Evolutionary conservation across 2,888 invertebrate genomes (phyloP).

Genomic region (Chymomyza amoena): DNA sequence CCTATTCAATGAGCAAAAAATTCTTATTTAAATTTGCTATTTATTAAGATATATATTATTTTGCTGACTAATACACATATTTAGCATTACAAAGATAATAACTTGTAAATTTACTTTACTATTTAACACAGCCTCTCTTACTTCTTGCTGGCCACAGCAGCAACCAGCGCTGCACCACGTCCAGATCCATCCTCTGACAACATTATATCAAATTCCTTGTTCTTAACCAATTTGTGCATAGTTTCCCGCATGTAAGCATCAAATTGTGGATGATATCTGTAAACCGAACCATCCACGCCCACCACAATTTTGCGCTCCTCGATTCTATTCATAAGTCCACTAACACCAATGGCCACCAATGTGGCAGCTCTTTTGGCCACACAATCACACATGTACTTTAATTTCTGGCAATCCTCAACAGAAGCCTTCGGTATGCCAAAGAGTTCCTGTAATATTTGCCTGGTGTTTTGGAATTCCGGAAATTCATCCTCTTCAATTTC

Average conservation of each 20-base stretch:
- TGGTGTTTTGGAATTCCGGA: conserved; percentile 88
- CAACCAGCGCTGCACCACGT: background rate
- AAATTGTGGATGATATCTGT: conserved; percentile 97
- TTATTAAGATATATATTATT: background rate
- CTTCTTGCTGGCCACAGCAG: conserved; percentile 1
- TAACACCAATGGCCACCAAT: conserved; percentile 92
- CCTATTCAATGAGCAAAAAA: no score
- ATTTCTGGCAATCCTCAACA: conserved; percentile 93
- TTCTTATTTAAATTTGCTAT: background rate
- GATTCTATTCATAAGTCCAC: conserved; percentile 93
- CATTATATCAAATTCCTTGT: conserved; percentile 2
- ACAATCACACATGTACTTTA: conserved; percentile 93
- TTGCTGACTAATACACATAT: background rate
- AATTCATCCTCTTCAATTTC: conserved; percentile 94
- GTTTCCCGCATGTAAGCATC: conserved; percentile 94
- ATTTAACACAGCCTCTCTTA: background rate
- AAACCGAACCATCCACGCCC: conserved; percentile 97
- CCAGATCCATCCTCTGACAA: background rate
- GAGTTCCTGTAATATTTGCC: conserved; percentile 87
- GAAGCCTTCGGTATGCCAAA: conserved; percentile 83
- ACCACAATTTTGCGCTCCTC: conserved; percentile 91
- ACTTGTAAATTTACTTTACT: background rate
- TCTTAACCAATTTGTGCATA: conserved; percentile 80
- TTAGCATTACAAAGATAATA: background rate
- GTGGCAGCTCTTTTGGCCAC: conserved; percentile 95